phyloP scores from a whole-genome alignment of 2,797 vertebrate species.

The Steatocranus sp. region DNA sequence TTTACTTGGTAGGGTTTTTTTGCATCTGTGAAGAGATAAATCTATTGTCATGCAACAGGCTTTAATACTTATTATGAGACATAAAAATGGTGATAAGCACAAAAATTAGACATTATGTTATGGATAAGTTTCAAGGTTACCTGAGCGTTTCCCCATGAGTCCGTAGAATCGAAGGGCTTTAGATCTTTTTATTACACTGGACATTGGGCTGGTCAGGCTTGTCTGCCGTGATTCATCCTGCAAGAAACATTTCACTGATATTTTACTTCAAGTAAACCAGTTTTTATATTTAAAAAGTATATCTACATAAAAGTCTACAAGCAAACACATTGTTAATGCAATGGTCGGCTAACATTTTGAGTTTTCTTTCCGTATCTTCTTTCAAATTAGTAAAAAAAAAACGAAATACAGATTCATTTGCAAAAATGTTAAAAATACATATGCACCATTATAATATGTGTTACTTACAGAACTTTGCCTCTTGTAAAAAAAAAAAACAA shows the following conservation, averaged over 20 bases:
- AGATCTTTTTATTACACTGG: constrained; percentile 73
- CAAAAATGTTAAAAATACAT: not conserved
- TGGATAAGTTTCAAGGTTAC: constrained; percentile 13
- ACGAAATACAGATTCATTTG: not conserved
- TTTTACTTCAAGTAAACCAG: not conserved
- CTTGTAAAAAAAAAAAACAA: not conserved
- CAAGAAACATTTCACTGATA: not conserved
- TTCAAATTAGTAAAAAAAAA: not conserved
- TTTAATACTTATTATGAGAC: not conserved
- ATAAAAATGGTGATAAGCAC: not conserved
- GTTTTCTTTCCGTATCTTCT: not conserved
- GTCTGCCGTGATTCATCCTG: constrained; percentile 56
- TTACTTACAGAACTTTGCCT: not conserved
- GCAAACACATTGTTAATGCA: not conserved
- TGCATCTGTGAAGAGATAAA: constrained; percentile 27
- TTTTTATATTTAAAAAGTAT: not conserved
- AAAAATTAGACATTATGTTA: not conserved
- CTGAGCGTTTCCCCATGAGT: constrained; percentile 84
- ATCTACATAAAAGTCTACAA: not conserved
- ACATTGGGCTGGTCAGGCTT: constrained; percentile 40
- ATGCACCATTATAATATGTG: not conserved
- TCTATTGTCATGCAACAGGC: not conserved
- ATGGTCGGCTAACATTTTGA: not conserved
- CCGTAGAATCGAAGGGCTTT: constrained; percentile 82
- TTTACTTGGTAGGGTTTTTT: constrained; percentile 57